These are phyloP conservation scores for Sminthurides aquaticus DNA, from an alignment of 2,888 invertebrate genomes.

Conservation along the genomic window DNA sequence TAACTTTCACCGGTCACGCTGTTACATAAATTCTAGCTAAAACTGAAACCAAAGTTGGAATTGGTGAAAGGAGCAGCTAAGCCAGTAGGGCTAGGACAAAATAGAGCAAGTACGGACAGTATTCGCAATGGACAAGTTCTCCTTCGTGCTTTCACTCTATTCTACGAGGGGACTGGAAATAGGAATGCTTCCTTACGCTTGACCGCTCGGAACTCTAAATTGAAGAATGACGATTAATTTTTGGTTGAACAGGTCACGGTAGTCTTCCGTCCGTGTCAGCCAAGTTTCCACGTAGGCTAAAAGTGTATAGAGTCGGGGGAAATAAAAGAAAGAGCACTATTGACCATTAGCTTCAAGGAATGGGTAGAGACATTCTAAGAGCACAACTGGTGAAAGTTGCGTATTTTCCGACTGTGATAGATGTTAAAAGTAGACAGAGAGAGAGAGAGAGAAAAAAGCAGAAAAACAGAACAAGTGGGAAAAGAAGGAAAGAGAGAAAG, in stretches of 20 bases:
- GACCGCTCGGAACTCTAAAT: no score
- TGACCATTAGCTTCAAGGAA: not conserved
- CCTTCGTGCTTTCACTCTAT: no score
- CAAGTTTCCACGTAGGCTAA: not conserved
- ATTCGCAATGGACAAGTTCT: no score
- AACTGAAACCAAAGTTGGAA: no score
- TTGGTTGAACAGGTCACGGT: not conserved
- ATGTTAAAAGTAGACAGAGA: not conserved
- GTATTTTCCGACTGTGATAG: not conserved
- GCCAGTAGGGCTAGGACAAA: no score
- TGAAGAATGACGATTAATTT: not conserved
- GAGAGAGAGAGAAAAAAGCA: not conserved
- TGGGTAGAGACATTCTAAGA: not conserved
- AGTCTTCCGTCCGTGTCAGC: not conserved
- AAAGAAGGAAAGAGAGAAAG: slow-evolving; percentile 4
- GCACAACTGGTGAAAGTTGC: not conserved
- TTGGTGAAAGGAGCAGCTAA: no score
- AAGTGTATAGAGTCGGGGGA: not conserved
- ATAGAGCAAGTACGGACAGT: no score
- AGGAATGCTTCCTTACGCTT: no score
- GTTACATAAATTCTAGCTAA: no score
- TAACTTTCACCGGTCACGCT: no score
- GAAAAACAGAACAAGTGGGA: not conserved
- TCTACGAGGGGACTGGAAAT: no score
- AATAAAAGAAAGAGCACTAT: not conserved